These are phyloP conservation scores for Gallinago undulata DNA, from an alignment of 2,113 vertebrate species.

Conservation along the genomic window DNA sequence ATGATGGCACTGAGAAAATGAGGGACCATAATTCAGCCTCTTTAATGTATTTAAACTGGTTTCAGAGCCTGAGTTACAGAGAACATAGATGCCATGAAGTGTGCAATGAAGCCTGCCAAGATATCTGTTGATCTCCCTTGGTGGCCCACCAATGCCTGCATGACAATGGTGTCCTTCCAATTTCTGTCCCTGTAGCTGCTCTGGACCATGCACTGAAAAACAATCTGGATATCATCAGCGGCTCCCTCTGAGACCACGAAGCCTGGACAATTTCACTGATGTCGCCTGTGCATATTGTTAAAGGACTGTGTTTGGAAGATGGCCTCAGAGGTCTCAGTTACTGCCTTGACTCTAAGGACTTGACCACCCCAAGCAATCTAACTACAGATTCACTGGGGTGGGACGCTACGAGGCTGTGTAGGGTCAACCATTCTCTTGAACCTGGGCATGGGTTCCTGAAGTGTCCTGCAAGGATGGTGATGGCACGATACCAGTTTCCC, in stretches of 20 bases:
- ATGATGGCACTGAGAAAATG: not conserved
- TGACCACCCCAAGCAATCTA: not conserved
- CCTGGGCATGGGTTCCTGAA: not conserved
- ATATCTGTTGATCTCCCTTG: not conserved
- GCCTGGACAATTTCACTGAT: not conserved
- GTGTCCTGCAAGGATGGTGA: not conserved
- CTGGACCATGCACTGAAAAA: not conserved
- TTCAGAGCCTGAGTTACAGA: not conserved
- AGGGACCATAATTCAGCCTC: not conserved
- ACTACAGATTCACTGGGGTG: not conserved
- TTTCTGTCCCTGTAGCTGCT: not conserved
- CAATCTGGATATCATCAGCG: not conserved
- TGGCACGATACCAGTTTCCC: not conserved
- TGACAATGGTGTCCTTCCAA: not conserved
- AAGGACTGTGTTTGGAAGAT: not conserved
- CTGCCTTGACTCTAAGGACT: not conserved
- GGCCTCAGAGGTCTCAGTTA: not conserved
- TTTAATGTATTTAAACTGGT: not conserved
- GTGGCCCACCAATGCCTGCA: not conserved
- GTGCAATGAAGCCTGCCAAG: not conserved
- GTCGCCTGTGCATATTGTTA: not conserved
- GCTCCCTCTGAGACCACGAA: not conserved
- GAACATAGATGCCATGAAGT: not conserved
- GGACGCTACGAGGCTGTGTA: fast-evolving
- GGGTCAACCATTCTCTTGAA: not conserved